Evolutionary conservation across 1,140 invertebrate genomes (phyloP).

Genomic region (Druon quercuslanigerum): DNA sequence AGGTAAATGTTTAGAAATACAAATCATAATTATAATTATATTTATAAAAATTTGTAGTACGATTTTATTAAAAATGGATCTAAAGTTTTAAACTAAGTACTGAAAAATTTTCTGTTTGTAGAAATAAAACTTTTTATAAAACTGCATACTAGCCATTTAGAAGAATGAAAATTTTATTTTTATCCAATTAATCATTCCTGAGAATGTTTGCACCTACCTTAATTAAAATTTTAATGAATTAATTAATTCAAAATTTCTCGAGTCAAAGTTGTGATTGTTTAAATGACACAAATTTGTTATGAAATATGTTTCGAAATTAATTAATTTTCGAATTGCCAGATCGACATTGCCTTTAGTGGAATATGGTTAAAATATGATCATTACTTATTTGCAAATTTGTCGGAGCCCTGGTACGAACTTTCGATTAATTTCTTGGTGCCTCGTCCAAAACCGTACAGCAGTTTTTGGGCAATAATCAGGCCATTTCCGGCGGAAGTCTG

Average conservation of each 20-base stretch:
- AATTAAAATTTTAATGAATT: no score
- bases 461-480: conserved; percentile 64
- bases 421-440: conserved; percentile 63
- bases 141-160: no score
- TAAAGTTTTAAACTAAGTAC: no score
- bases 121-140: no score
- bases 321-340: conserved; percentile 36
- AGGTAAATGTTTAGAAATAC: conserved; percentile 41
- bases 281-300: background rate
- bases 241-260: no score
- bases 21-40: conserved; percentile 16
- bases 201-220: no score
- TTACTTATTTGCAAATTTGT: conserved; percentile 51
- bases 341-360: conserved; percentile 63
- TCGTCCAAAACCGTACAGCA: conserved; percentile 57
- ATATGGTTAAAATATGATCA: conserved; percentile 58
- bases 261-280: no score
- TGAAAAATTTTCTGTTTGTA: no score
- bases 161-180: no score
- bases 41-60: background rate
- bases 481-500: conserved; percentile 60
- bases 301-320: conserved; percentile 26
- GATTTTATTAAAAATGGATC: background rate
- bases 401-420: conserved; percentile 58
- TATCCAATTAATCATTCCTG: no score